Evolutionary conservation across 1,140 invertebrate genomes (phyloP).

Genomic region (Polypedilum pembai): DNA sequence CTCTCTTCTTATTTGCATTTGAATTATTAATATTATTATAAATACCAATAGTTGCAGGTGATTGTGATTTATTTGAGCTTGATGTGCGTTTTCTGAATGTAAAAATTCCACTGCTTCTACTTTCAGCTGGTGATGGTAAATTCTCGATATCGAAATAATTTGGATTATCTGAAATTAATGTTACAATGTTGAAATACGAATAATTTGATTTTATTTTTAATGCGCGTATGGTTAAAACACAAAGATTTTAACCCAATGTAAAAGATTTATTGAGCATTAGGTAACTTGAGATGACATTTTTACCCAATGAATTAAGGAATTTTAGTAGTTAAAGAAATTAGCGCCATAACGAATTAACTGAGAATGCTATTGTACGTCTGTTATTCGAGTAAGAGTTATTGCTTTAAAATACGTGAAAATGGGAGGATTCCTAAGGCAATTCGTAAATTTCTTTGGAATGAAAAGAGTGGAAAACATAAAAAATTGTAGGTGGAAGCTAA

Average conservation of each 20-base stretch:
- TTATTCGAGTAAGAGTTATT: constrained; percentile 24
- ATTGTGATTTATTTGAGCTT: not conserved
- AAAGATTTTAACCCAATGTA: not conserved
- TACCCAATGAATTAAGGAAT: not conserved
- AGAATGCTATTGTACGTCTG: not conserved
- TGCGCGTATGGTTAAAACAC: not conserved
- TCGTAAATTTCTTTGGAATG: not conserved
- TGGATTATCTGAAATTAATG: constrained; percentile 22
- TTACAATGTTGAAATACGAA: not conserved
- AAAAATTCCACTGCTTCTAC: constrained; percentile 13
- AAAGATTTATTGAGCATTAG: not conserved
- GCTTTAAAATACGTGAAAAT: not conserved
- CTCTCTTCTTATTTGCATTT: not conserved
- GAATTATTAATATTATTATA: constrained; percentile 14
- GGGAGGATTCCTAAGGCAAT: not conserved
- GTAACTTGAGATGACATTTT: constrained; percentile 10
- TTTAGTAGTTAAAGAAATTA: not conserved
- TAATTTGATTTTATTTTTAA: not conserved
- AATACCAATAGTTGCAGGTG: not conserved
- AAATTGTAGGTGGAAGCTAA: constrained; percentile 24
- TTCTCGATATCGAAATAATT: constrained; percentile 11
- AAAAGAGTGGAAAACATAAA: not conserved
- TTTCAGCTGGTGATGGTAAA: not conserved
- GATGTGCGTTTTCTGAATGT: constrained; percentile 22
- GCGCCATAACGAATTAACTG: constrained; percentile 20